Evolutionary conservation across 1,140 invertebrate genomes (phyloP).

Genomic region (Cydia amplana): DNA sequence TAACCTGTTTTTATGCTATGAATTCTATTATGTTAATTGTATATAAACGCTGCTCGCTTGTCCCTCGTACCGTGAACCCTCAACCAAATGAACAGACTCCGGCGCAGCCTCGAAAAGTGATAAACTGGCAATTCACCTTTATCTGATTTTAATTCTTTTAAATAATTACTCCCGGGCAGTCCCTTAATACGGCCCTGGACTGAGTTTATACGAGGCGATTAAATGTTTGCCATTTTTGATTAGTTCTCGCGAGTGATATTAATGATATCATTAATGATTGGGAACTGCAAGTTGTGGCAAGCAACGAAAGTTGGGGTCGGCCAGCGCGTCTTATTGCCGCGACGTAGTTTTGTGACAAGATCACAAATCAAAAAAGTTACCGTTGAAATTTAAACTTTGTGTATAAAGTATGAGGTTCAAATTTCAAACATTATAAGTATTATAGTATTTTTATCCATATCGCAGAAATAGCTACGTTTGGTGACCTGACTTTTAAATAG

Average conservation of each 20-base stretch:
- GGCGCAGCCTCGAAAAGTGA: constrained; percentile 30
- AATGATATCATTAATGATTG: constrained; percentile 24
- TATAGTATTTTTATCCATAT: not conserved
- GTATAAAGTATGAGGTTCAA: not conserved
- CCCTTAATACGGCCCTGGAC: constrained; percentile 13
- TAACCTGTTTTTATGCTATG: too few relatives aligned
- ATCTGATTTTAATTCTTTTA: constrained; percentile 33
- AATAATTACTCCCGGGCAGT: constrained; percentile 22
- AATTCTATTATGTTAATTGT: too few relatives aligned
- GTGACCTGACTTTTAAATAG: too few relatives aligned
- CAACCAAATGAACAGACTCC: constrained; percentile 22
- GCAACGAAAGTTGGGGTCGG: not conserved
- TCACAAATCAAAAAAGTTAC: not conserved
- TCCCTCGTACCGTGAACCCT: not conserved
- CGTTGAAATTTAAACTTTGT: not conserved
- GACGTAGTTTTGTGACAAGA: not conserved
- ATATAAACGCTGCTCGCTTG: not conserved
- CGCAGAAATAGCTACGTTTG: too few relatives aligned
- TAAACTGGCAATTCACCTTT: constrained; percentile 27
- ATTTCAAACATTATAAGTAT: not conserved
- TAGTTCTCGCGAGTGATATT: constrained; percentile 24
- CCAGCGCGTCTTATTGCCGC: not conserved
- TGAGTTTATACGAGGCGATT: constrained; percentile 22
- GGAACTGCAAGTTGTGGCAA: not conserved
- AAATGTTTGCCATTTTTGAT: constrained; percentile 29